phyloP scores from a whole-genome alignment of 2,888 invertebrate genomes.

The Heliconius ismenius region DNA sequence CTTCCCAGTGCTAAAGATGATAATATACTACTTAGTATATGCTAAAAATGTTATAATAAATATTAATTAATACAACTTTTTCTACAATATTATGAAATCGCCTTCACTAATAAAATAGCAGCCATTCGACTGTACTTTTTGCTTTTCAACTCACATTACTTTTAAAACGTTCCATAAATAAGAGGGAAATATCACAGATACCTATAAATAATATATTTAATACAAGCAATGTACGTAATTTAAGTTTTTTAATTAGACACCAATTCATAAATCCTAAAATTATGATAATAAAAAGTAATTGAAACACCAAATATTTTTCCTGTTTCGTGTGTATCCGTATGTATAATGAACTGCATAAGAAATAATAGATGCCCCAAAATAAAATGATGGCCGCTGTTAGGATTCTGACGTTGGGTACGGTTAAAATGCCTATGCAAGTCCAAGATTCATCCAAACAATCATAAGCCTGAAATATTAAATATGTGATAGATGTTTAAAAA shows the following conservation, averaged over 20 bases:
- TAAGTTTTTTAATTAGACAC: constrained; percentile 55
- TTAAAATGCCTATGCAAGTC: constrained; percentile 61
- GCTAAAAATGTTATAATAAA: constrained; percentile 53
- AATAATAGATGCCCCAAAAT: constrained; percentile 63
- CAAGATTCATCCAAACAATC: constrained; percentile 64
- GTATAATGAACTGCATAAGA: constrained; percentile 64
- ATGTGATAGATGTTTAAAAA: not conserved
- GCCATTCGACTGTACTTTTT: not conserved
- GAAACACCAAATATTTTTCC: constrained; percentile 47
- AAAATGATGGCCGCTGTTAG: constrained; percentile 50
- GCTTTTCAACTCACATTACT: constrained; percentile 44
- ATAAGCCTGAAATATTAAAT: constrained; percentile 65
- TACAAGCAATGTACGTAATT: constrained; percentile 56
- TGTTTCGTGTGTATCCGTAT: constrained; percentile 57
- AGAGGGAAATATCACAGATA: constrained; percentile 50
- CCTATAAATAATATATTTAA: constrained; percentile 60
- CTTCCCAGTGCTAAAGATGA: constrained; percentile 60
- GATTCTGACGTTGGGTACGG: constrained; percentile 61
- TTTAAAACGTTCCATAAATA: constrained; percentile 45
- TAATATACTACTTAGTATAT: constrained; percentile 49
- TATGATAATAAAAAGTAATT: constrained; percentile 54
- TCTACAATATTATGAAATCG: not conserved
- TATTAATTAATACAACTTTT: not conserved
- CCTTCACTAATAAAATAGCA: constrained; percentile 31
- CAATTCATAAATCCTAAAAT: constrained; percentile 56